Percentiles rank a stretch among this genome's conserved stretches.
Conservation (phyloP, 2,888 invertebrate species). For the Scelioninae gen. 2 region DNA sequence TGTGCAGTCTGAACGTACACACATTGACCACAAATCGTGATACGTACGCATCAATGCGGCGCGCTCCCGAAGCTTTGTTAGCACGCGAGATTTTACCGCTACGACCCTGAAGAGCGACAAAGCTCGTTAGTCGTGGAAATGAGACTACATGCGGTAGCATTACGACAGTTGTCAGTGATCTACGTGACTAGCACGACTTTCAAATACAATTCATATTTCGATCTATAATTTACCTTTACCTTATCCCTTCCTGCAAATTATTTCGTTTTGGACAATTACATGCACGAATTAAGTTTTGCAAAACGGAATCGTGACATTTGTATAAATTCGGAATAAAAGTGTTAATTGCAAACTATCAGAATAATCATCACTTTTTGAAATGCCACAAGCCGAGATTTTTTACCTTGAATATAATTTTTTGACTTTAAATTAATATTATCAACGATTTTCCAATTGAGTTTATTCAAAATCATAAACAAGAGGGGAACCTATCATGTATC, state of each 20-base stretch:
- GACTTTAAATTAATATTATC: neutral
- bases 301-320: slow-evolving; percentile 17
- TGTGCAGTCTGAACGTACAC: slow-evolving; percentile 4
- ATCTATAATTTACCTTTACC: slow-evolving; percentile 34
- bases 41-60: slow-evolving; percentile 57
- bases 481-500: no score
- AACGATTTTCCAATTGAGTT: slow-evolving; percentile 3
- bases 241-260: slow-evolving; percentile 4
- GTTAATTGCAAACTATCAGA: slow-evolving; percentile 12
- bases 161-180: slow-evolving; percentile 56
- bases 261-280: slow-evolving; percentile 28
- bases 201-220: slow-evolving; percentile 37
- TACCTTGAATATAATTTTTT: no score
- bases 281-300: slow-evolving; percentile 2
- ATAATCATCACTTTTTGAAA: no score
- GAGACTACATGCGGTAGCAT: slow-evolving; percentile 55
- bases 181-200: slow-evolving; percentile 50
- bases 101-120: slow-evolving; percentile 57
- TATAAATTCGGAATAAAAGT: slow-evolving; percentile 4
- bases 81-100: slow-evolving; percentile 58
- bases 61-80: slow-evolving; percentile 56
- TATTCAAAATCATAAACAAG: no score
- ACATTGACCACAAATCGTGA: slow-evolving; percentile 40
- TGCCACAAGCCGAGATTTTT: no score
- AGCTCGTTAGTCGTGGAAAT: slow-evolving; percentile 60